These are phyloP conservation scores for Saccopteryx leptura DNA, from an alignment of 2,113 vertebrate species.

Conservation along the genomic window DNA sequence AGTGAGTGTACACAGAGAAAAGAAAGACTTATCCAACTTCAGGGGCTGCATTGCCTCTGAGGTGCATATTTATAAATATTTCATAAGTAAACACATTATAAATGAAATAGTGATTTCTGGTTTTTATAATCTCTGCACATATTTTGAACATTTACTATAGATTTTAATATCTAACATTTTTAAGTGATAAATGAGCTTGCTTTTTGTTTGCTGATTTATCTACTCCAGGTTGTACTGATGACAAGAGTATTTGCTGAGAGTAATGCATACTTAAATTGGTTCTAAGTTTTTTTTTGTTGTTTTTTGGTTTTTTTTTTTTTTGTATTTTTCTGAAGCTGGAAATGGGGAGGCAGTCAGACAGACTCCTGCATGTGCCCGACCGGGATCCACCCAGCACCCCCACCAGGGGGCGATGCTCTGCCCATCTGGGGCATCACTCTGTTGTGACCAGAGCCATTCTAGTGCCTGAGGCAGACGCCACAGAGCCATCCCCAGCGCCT, in stretches of 20 bases:
- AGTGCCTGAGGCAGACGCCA: no score
- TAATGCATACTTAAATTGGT: neutral
- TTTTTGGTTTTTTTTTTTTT: no score
- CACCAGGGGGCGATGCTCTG: no score
- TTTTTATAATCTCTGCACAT: neutral
- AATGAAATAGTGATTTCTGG: neutral
- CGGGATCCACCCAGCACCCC: no score
- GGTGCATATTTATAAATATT: neutral
- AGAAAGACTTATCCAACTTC: neutral
- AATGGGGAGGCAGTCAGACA: no score
- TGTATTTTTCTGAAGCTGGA: no score
- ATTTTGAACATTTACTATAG: neutral
- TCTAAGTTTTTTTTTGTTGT: no score
- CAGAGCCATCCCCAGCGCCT: no score
- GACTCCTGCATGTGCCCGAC: no score
- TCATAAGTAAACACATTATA: neutral
- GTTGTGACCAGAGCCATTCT: no score
- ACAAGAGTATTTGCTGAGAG: neutral
- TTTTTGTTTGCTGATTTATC: neutral
- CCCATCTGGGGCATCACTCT: no score
- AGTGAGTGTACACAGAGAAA: neutral
- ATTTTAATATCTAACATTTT: neutral
- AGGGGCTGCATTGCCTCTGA: neutral
- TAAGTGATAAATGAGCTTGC: neutral
- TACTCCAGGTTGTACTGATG: neutral